phyloP scores from a whole-genome alignment of 1,140 invertebrate genomes.

The Stenopsyche tienmushanensis region DNA sequence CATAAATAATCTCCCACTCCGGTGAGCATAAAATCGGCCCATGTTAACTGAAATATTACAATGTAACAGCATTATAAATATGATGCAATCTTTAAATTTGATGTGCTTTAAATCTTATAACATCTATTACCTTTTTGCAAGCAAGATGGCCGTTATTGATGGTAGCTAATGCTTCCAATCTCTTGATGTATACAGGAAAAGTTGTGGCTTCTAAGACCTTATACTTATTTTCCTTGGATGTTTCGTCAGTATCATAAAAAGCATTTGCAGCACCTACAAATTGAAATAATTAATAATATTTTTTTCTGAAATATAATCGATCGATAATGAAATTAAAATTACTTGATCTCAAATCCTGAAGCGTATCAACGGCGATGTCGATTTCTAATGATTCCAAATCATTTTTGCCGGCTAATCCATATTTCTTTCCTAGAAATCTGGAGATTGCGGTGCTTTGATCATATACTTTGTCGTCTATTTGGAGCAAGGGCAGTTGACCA shows the following conservation, averaged over 20 bases:
- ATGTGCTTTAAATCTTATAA: background rate
- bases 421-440: constrained; percentile 64
- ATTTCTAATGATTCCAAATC: constrained; percentile 62
- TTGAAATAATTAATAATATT: too few relatives aligned
- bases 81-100: background rate
- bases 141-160: constrained; percentile 59
- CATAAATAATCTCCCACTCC: constrained; percentile 63
- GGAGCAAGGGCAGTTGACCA: constrained; percentile 67
- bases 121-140: constrained; percentile 50
- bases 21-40: constrained; percentile 67
- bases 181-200: constrained; percentile 62
- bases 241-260: constrained; percentile 54
- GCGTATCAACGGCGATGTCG: constrained; percentile 58
- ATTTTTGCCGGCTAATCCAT: constrained; percentile 59
- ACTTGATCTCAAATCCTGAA: constrained; percentile 52
- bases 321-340: too few relatives aligned
- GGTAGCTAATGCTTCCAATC: constrained; percentile 53
- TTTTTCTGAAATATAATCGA: too few relatives aligned
- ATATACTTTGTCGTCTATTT: constrained; percentile 62
- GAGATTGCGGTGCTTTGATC: constrained; percentile 65
- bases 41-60: constrained; percentile 60
- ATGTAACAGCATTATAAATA: constrained; percentile 14
- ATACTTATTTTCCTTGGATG: constrained; percentile 51
- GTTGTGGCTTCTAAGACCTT: constrained; percentile 48
- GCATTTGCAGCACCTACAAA: constrained; percentile 53